Evolutionary conservation across 2,888 invertebrate species (phyloP).

Genomic region (Eubasilissa splendida): DNA sequence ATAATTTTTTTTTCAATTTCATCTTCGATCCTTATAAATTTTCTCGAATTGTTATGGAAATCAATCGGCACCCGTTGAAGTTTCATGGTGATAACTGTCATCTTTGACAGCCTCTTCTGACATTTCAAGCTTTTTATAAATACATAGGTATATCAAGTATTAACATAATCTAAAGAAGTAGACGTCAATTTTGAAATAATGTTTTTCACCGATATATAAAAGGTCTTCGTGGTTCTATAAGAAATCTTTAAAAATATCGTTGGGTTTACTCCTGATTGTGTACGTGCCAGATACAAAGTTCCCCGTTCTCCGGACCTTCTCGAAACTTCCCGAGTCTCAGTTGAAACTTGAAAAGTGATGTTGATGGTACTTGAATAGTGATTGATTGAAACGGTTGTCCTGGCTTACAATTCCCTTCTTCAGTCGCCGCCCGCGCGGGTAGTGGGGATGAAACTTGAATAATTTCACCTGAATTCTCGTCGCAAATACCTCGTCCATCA

Average conservation of each 20-base stretch:
- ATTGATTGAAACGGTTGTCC: constrained; percentile 37
- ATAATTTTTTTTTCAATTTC: background rate
- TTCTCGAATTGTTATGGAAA: constrained; percentile 29
- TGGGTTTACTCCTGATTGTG: background rate
- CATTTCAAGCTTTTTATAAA: too few species aligned
- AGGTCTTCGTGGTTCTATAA: too few species aligned
- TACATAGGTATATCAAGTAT: too few species aligned
- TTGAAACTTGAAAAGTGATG: constrained; percentile 36
- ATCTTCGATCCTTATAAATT: background rate
- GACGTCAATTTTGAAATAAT: too few species aligned
- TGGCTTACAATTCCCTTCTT: constrained; percentile 27
- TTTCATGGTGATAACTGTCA: background rate
- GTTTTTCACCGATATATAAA: too few species aligned
- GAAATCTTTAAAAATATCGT: too few species aligned
- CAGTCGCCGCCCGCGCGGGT: background rate
- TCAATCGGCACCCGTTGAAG: constrained; percentile 11
- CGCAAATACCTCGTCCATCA: background rate
- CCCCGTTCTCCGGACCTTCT: background rate
- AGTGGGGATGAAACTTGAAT: background rate
- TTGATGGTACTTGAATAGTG: constrained; percentile 44
- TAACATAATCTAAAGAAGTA: too few species aligned
- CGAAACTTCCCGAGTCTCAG: constrained; percentile 30
- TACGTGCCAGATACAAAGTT: constrained; percentile 6
- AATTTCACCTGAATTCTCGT: background rate
- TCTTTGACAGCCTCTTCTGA: too few species aligned